phyloP scores from a whole-genome alignment of 2,888 invertebrate genomes.

The Melinaea menophilus region DNA sequence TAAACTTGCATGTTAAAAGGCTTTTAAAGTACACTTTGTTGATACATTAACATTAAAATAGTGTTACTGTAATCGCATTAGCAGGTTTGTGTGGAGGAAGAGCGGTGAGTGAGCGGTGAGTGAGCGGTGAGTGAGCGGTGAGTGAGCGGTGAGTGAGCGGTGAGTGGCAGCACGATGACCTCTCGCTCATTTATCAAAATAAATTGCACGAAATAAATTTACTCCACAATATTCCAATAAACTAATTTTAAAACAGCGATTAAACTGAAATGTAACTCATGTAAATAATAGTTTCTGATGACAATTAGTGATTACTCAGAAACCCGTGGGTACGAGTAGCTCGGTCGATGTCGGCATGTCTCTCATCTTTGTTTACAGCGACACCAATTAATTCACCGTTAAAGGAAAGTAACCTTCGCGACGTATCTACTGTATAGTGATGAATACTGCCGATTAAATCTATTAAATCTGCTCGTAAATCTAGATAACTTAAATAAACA shows the following conservation, averaged over 20 bases:
- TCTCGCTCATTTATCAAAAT: conserved; percentile 6
- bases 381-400: conserved; percentile 49
- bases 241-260: neutral
- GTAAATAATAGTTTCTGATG: neutral
- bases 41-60: conserved; percentile 10
- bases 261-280: neutral
- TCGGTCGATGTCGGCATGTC: conserved; percentile 40
- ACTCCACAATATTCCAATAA: neutral
- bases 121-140: too few species aligned
- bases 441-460: too few species aligned
- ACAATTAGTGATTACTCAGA: conserved; percentile 43
- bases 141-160: conserved; percentile 21
- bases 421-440: conserved; percentile 25
- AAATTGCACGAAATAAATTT: too few species aligned
- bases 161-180: too few species aligned
- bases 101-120: conserved; percentile 22
- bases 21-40: neutral
- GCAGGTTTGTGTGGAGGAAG: conserved; percentile 35
- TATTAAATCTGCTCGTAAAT: neutral
- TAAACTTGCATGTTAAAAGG: too few species aligned
- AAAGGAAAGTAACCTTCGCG: conserved; percentile 39
- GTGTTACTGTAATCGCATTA: conserved; percentile 33
- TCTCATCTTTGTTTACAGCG: conserved; percentile 50
- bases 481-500: conserved; percentile 35
- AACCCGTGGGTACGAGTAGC: conserved; percentile 25